A percentile compares a stretch with the other conserved stretches of the same genome.
Conservation (phyloP, 2,113 vertebrate genomes). For the Glaucomys volans region DNA sequence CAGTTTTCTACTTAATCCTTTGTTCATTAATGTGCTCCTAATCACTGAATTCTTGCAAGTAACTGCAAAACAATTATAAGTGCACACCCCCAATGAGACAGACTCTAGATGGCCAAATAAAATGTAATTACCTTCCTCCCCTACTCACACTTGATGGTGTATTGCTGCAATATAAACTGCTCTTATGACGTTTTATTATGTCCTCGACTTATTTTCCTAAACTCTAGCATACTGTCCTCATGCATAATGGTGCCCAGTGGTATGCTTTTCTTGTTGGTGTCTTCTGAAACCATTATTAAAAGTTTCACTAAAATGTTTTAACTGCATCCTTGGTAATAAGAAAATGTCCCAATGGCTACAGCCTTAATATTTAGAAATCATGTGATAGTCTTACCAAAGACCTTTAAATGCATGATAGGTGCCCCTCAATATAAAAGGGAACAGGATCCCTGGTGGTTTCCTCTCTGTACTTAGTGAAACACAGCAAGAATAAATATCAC, state of each 20-base stretch:
- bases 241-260: not conserved
- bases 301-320: slow-evolving; percentile 49
- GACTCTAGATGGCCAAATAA: not conserved
- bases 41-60: not conserved
- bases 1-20: not conserved
- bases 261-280: not conserved
- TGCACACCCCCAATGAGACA: not conserved
- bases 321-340: slow-evolving; percentile 15
- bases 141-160: not conserved
- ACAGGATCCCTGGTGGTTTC: not conserved
- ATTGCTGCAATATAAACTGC: not conserved
- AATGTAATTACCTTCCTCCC: not conserved
- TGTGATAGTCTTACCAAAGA: not conserved
- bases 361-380: slow-evolving; percentile 39
- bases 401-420: not conserved
- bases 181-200: slow-evolving; percentile 30
- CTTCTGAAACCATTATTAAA: slow-evolving; percentile 62
- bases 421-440: not conserved
- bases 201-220: slow-evolving; percentile 13
- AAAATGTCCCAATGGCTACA: not conserved
- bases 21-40: not conserved
- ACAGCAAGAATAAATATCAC: not conserved
- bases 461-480: not conserved
- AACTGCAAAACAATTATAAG: slow-evolving; percentile 19
- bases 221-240: not conserved